Base-by-base conservation (phyloP, 1,140 invertebrate species). In the Lithobius niger region DNA sequence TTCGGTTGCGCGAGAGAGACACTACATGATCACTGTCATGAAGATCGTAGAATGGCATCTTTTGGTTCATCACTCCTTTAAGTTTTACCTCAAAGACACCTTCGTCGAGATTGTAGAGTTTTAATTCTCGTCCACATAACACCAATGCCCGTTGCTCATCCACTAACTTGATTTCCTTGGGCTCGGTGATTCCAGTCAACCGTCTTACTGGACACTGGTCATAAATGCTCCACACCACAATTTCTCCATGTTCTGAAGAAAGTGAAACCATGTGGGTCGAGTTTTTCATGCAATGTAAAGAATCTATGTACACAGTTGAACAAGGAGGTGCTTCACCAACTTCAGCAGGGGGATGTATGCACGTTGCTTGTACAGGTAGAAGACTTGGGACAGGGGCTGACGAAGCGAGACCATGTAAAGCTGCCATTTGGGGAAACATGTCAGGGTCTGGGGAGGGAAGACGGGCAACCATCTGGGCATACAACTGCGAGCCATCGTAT, bases 51-150 rank as follows among this genome's bases (percentile, higher is more conserved):
- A 80, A 89, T 28, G 88, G 85, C 86, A 90, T 88, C 71, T 89
- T 88, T 65, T 90, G 86, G 73, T 90, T 90, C 84, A 92, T 89
- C 1, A 90, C 86, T 28, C 87, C 77, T 65, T 88, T 87, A 10
- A 91, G 67, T 57, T 86, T 81, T 6, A 79, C 80, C 27, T 84
- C 59, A 61, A 83, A 78, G 52, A 71, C 71, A 53, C 86, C 86
- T 66, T 78, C 76, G 64, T 88, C 78, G 15, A 91, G 69, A 70
- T 91, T 80, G 62, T 85, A 88, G 16, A 88, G 78, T 56, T 79
- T 75, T 3, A 91, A 76, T 67, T 91, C 86, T 22, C 88, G 70
- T 49, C 82, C 77, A 67, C 86, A 89, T 18, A 91, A 71, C 36
- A 89, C 83, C 57, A 89, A 79, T 56, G 83, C 86, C 55, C 78